Evolutionary conservation across 35 echinoderm and acorn worm species (phyloP), one percentile per base, ranked within the genome.

Genomic region (Diadema setosum): DNA sequence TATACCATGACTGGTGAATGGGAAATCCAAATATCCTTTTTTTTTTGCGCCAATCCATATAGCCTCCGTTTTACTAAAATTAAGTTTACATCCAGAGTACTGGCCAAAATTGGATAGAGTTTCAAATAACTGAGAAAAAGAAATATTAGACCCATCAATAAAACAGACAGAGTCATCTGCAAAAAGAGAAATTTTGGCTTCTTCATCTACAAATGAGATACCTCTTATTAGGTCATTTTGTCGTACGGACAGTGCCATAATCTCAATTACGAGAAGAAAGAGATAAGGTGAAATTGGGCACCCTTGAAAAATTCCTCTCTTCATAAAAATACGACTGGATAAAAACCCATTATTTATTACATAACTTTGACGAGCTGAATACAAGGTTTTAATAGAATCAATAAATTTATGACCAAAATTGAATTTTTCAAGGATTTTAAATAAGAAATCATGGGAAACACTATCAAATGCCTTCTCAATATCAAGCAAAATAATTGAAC

Each of bases 21-120:
- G 81, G 42, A 83, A 56, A 30, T 55, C 45, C 30, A 17, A 3
- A 83, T 11, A 45, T 42, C 76, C 42, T 46, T 45, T 81, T 15
- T 46, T 81, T 12, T n/a, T n/a, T n/a, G 5, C 29, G 7, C 76
- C 81, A 83, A 83, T 83, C 81, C 81, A 83, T 39, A 83, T 83
- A 5, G 48, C 46, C 17, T 58, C 48, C 15, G 81, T 29, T 57
- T 83, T 81, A 42, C 16, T 18, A 14, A n/a, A n/a, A n/a, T n/a
- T 29, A 57, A 55, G 11, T 65, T 55, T 83, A 58, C 81, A 83
- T 50, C 81, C 34, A 29, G 81, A 39, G 23, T 50, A 39, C 14
- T 78, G 31, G 40, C 44, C 81, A 83, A 83, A 83, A 34, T 58
- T 58, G 50, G 30, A 27, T 20, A 83, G 23, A 3, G 81, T 83